phyloP scores from a whole-genome alignment of 2,113 vertebrate species.

The Raja brachyura region DNA sequence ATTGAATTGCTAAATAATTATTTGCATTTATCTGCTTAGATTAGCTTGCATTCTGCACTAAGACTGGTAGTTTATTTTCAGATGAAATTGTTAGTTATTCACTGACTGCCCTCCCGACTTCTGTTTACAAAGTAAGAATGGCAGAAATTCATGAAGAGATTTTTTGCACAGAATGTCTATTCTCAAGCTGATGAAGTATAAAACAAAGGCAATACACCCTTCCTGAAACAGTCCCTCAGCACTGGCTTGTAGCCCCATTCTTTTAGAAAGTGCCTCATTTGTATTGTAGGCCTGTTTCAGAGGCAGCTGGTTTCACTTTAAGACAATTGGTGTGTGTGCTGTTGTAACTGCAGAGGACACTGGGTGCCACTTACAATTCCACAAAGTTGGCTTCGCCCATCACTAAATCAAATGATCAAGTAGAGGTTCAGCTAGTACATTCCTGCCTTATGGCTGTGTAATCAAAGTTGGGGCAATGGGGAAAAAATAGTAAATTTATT shows the following conservation, averaged over 20 bases:
- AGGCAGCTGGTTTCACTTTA: slow-evolving; percentile 14
- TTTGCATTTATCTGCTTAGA: background rate
- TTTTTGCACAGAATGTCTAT: background rate
- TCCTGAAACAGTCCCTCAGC: background rate
- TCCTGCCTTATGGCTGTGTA: too few species aligned
- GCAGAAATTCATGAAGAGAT: background rate
- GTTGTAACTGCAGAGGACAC: background rate
- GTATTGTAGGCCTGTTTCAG: background rate
- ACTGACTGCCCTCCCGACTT: background rate
- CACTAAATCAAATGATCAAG: background rate
- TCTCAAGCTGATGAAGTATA: background rate
- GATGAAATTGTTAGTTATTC: background rate
- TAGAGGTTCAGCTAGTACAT: background rate
- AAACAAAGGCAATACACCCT: background rate
- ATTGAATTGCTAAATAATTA: background rate
- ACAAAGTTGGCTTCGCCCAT: background rate
- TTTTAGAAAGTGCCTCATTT: slow-evolving; percentile 18
- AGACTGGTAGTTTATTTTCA: background rate
- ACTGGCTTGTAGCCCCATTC: background rate
- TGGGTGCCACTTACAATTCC: background rate
- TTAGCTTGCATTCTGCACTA: background rate
- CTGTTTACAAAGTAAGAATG: background rate
- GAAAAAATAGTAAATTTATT: background rate
- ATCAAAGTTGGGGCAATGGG: background rate
- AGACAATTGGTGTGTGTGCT: background rate